A percentile compares a stretch with the other conserved stretches of the same genome.
Conservation (phyloP, 2,797 vertebrate species). For the Ataeniobius toweri region DNA sequence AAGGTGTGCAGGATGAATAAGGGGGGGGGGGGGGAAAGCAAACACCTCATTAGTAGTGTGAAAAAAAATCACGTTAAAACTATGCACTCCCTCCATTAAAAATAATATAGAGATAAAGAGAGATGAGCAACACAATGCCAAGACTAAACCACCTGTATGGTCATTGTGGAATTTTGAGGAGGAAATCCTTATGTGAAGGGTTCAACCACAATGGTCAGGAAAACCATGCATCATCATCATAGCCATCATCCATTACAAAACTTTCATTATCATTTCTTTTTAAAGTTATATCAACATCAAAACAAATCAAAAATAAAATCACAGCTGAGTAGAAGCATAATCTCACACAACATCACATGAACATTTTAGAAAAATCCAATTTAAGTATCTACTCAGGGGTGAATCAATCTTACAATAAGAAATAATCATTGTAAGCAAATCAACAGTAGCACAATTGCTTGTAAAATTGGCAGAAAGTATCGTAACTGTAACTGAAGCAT, state of each 20-base stretch:
- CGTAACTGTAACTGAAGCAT: not conserved
- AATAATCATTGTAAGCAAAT: not conserved
- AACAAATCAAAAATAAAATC: not conserved
- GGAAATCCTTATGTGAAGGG: not conserved
- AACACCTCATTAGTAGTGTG: slow-evolving; percentile 1
- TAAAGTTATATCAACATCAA: not conserved
- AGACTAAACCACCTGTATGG: not conserved
- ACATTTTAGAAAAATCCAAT: not conserved
- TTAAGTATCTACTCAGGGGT: not conserved
- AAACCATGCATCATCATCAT: slow-evolving; percentile 11
- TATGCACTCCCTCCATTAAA: not conserved
- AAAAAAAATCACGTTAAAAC: not conserved
- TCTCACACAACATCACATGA: not conserved
- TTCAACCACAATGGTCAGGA: slow-evolving; percentile 4
- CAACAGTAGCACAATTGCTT: not conserved
- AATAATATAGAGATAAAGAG: not conserved
- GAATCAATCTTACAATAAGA: not conserved
- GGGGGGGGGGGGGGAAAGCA: not conserved
- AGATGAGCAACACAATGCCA: not conserved
- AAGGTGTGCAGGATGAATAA: not conserved
- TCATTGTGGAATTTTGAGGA: not conserved
- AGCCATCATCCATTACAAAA: not conserved
- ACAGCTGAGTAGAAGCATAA: not conserved
- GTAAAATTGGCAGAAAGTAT: too few species aligned
- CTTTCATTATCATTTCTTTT: not conserved